These are phyloP conservation scores for Leptocoma aspasia DNA, from an alignment of 2,113 vertebrate genomes.

Conservation along the genomic window DNA sequence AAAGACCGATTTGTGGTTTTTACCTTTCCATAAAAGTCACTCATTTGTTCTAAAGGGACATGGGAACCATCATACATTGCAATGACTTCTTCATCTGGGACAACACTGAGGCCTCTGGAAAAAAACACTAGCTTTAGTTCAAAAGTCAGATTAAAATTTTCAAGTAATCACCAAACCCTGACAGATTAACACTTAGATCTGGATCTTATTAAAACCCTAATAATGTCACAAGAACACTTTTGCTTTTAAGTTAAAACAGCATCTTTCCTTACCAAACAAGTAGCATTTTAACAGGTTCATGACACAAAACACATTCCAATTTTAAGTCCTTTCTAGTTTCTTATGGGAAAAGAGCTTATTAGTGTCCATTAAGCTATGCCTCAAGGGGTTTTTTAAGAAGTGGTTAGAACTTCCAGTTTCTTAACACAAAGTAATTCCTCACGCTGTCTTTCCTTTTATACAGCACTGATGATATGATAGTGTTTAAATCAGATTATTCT, in stretches of 20 bases:
- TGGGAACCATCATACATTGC: slow-evolving; percentile 97
- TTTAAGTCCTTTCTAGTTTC: not conserved
- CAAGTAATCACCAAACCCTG: not conserved
- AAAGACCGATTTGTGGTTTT: not conserved
- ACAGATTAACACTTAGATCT: not conserved
- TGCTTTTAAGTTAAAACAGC: not conserved
- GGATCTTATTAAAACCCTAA: not conserved
- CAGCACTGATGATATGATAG: not conserved
- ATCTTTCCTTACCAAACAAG: not conserved
- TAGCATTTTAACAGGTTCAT: not conserved
- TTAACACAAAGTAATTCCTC: not conserved
- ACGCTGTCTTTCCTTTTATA: not conserved
- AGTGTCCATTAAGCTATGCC: not conserved
- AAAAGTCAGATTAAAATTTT: not conserved
- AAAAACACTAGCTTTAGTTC: not conserved
- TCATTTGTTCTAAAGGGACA: slow-evolving; percentile 95
- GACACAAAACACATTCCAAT: not conserved
- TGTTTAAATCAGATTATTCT: not conserved
- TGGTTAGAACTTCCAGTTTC: not conserved
- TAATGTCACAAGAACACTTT: not conserved
- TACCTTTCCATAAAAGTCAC: slow-evolving; percentile 99
- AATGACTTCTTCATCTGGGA: slow-evolving; percentile 92
- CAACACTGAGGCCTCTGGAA: slow-evolving; percentile 88
- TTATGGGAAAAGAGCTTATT: not conserved
- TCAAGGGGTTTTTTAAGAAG: not conserved